Evolutionary conservation across 2,888 invertebrate genomes (phyloP), one percentile per base, ranked within the genome.

Genomic region (Polyploca ridens): DNA sequence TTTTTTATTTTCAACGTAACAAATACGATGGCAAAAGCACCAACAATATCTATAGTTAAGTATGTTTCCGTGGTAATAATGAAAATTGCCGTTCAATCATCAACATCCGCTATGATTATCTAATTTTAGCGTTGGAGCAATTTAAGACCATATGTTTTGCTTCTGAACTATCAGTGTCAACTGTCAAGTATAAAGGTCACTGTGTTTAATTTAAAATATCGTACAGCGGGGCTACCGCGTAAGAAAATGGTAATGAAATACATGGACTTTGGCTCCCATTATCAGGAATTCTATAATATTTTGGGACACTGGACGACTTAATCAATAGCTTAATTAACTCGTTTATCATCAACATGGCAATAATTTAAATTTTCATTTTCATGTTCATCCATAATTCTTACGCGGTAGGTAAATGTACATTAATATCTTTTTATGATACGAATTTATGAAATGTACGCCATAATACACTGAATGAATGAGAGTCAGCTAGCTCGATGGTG

Each of bases 91-190:
- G 73, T 67, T 70, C 77, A 81, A 80, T 77, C 68, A 74, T 64
- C 70, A 69, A 71, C 83, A 76, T 83, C 82, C 80, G 76, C 67
- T 44, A 66, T 74, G 67, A 72, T 73, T 67, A 72, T 77, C 75
- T 82, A 81, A 75, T 76, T 77, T 77, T 76, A 81, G 79, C 68
- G 64, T 64, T 68, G 69, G 69, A 64, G 69, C 72, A 69, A 62
- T 71, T 72, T 69, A 66, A 66, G 67, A 67, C 68, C 62, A 44
- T 38, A 60, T 35, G 14, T 62, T 62, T 61, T 58, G 58, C 35
- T 33, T 27, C 27, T 19, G 19, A 10, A 19, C 14, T 54, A 54
- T 19, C 46, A 10, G n/a, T 19, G 16, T 54, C 44, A 38, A 8
- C 38, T 38, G 38, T 38, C 10, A 46, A 46, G n/a, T 46, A 14